phyloP scores from a whole-genome alignment of 2,113 vertebrate species.

The Melanotaenia duboulayi region DNA sequence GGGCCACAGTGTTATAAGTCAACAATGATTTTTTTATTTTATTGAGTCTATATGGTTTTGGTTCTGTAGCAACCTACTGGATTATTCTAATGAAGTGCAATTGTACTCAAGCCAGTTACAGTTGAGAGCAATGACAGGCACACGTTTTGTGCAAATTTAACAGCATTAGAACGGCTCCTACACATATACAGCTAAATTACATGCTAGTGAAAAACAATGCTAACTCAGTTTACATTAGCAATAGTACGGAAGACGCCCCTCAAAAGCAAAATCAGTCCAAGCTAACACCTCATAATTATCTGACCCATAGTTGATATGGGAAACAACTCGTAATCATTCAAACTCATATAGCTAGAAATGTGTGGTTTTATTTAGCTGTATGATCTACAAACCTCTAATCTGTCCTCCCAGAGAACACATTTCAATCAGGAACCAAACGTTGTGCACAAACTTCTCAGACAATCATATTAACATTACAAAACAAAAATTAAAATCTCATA shows the following conservation, averaged over 20 bases:
- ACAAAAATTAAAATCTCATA: conserved; percentile 33
- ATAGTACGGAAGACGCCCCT: conserved; percentile 67
- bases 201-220: conserved; percentile 75
- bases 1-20: conserved; percentile 64
- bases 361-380: conserved; percentile 22
- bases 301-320: conserved; percentile 26
- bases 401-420: conserved; percentile 19
- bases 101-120: conserved; percentile 77
- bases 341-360: conserved; percentile 30
- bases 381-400: conserved; percentile 9
- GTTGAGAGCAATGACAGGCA: conserved; percentile 79
- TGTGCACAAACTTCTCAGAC: conserved; percentile 44
- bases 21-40: conserved; percentile 76
- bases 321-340: conserved; percentile 24
- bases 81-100: conserved; percentile 75
- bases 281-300: conserved; percentile 54
- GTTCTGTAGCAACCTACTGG: conserved; percentile 76
- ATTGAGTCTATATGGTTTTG: conserved; percentile 70
- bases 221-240: conserved; percentile 60
- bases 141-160: conserved; percentile 77
- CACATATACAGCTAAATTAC: conserved; percentile 73
- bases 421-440: conserved; percentile 21
- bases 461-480: conserved; percentile 45
- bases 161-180: conserved; percentile 72
- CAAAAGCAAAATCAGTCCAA: conserved; percentile 41